A percentile compares a stretch with the other conserved stretches of the same genome.
These are phyloP conservation scores for Catotricha subobsoleta DNA, from an alignment of 2,888 invertebrate genomes.

Conservation along the genomic window DNA sequence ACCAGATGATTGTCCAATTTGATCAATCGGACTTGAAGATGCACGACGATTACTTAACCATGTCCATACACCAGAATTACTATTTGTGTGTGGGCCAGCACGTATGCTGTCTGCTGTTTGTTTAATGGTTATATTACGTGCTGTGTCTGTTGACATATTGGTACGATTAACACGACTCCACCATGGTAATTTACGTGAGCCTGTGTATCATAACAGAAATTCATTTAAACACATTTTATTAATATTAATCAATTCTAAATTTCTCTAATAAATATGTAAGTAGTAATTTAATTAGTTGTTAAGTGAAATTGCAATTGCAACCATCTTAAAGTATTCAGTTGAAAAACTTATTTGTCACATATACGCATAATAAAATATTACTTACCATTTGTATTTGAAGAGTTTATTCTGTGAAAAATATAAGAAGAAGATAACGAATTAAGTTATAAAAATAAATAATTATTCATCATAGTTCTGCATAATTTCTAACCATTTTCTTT, in stretches of 20 bases:
- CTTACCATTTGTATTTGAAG: conserved; percentile 31
- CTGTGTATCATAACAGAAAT: conserved; percentile 12
- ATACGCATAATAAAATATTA: too few relatives aligned
- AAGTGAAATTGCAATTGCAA: too few relatives aligned
- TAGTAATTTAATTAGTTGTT: too few relatives aligned
- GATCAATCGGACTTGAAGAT: conserved; percentile 30
- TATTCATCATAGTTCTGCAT: too few relatives aligned
- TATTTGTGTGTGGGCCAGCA: conserved; percentile 20
- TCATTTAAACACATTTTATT: background rate
- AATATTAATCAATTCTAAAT: too few relatives aligned
- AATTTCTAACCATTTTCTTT: too few relatives aligned
- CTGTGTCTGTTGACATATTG: conserved; percentile 19
- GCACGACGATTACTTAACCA: conserved; percentile 27
- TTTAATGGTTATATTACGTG: conserved; percentile 26
- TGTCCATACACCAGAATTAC: conserved; percentile 29
- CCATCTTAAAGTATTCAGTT: too few relatives aligned
- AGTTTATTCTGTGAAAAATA: conserved; percentile 28
- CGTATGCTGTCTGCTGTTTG: conserved; percentile 30
- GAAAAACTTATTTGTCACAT: too few relatives aligned
- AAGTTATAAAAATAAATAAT: too few relatives aligned
- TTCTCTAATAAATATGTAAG: too few relatives aligned
- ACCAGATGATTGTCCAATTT: conserved; percentile 33
- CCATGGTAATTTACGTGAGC: conserved; percentile 28
- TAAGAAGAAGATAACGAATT: conserved; percentile 10
- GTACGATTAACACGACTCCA: conserved; percentile 30